Base-by-base conservation (phyloP, 2,888 invertebrate species). In the Hyles lineata region DNA sequence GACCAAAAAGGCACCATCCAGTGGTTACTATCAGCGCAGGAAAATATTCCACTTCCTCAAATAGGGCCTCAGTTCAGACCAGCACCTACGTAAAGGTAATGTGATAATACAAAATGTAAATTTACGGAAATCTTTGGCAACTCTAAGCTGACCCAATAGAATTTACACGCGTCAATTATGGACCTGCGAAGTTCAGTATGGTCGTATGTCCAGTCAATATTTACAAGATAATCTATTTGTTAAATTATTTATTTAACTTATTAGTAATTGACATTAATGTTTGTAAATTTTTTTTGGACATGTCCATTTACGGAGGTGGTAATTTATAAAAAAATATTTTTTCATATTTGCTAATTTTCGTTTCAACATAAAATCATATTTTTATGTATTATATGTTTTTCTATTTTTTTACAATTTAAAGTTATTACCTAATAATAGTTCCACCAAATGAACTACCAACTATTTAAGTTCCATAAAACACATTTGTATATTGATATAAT, bases 91-190 rank as follows among this genome's bases (percentile, higher is more conserved):
- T 52, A 15, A 55, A n/a, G 19, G 7, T 55, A 19, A 55, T 7
- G n/a, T 7, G 17, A 0, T 55, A 6, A 55, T 7, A n/a, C 6
- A 19, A 55, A 19, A 8, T 19, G 19, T 7, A 55, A 55, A 55
- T 55, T n/a, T 55, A 55, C 52, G 6, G 17, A 55, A 55, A 5
- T n/a, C 52, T 32, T 62, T 19, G 1, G 32, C 71, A 62, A 29
- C 71, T 55, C 62, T 71, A 71, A 35, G 29, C 29, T 21, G 11
- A 62, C 23, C 52, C 52, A 62, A 52, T 52, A 62, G 52, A 62
- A 71, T 71, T 71, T 52, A 62, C 71, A 43, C 29, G 15, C 50
- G 71, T 62, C 71, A 71, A 32, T 71, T 71, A 62, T 62, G 71
- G 71, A 71, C 55, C 19, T 62, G 71, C 52, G 71, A 71, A 62